Evolutionary conservation across 23 tunicate genomes (phyloP).

Genomic region (Oikopleura dioica): DNA sequence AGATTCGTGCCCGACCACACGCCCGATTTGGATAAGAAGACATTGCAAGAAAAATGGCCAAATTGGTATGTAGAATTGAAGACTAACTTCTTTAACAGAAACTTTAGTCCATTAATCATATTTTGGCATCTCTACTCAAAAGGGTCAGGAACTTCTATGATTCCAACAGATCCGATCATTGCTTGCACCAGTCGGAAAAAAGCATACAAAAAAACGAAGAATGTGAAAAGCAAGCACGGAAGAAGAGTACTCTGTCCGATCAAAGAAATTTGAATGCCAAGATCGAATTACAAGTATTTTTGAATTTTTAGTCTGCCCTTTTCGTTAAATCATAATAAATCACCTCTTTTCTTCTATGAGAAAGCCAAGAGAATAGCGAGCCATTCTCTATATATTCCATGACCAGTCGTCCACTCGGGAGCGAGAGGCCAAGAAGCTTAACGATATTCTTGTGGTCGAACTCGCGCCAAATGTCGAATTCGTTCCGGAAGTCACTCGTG

Average conservation of each 20-base stretch:
- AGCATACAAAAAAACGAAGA: no score
- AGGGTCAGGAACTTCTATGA: no score
- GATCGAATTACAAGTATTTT: no score
- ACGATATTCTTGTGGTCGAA: background rate
- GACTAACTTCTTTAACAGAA: no score
- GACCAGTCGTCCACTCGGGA: background rate
- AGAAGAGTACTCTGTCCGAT: no score
- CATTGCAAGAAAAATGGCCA: background rate
- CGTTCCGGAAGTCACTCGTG: background rate
- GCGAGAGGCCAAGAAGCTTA: background rate
- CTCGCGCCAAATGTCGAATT: background rate
- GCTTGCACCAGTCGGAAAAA: no score
- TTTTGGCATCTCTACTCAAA: slow-evolving; percentile 14
- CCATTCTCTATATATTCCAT: background rate
- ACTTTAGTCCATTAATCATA: slow-evolving; percentile 3
- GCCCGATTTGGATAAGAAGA: background rate
- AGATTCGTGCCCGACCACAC: slow-evolving; percentile 7
- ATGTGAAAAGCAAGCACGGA: no score
- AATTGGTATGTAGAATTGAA: no score
- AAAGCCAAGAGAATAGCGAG: background rate
- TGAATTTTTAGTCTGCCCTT: no score
- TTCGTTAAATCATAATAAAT: no score
- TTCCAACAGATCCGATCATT: no score
- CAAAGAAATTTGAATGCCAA: no score
- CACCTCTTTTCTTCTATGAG: background rate